Base-by-base conservation (phyloP, 2,888 invertebrate genomes). In the Desoria tigrina region DNA sequence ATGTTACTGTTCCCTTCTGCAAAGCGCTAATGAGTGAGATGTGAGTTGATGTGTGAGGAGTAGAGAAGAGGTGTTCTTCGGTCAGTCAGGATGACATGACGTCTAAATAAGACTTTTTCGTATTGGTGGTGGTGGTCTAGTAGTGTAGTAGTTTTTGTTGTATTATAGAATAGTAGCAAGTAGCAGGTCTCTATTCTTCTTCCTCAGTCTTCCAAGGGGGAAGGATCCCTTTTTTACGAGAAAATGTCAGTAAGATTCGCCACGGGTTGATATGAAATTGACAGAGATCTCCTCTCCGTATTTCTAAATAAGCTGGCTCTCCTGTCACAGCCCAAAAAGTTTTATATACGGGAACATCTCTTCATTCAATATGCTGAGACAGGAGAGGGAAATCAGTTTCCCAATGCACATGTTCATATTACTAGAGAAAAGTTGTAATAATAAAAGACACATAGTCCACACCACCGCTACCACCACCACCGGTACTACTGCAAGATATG, bases 211-310 rank as follows among this genome's bases (percentile, higher is more conserved):
- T 32, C n/a, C 32, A 32, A 32, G 32, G 54, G 54, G n/a, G n/a
- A 28, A 28, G 28, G 27, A 32, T 32, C 11, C 32, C 11, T 32
- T 51, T 23, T 51, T 21, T 51, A 24, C 51, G 6, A 32, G 63
- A 68, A 76, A 74, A 71, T 75, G 75, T 76, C 76, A 76, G 76
- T 63, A 57, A 74, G 76, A 74, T 76, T 76, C 72, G 74, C 74
- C 71, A 76, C 76, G 76, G 73, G 71, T 69, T 73, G 71, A 71
- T 23, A 27, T 68, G 68, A 65, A 74, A 74, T 74, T 74, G 73
- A 74, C 73, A 74, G 73, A 72, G 72, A 72, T 70, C 69, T 72
- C 72, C 62, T 24, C 51, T 4, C 11, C 24, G 23, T 51, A 16
- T 21, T 21, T 45, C 21, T 45, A 16, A 32, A 11, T n/a, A 49